Conservation (phyloP, 1,140 invertebrate species). For the Zaprionus ornatus region DNA sequence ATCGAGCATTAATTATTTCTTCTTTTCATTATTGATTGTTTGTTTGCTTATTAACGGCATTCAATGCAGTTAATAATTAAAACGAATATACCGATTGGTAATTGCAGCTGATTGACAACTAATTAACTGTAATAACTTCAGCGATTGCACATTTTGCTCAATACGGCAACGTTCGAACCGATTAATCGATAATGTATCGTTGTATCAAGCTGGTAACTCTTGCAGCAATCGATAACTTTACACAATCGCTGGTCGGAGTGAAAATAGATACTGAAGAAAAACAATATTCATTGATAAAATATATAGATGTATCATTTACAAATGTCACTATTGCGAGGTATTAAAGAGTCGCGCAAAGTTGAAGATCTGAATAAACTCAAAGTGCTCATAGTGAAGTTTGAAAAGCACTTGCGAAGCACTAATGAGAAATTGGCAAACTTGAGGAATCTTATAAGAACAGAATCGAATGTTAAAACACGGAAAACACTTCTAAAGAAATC, state of each 20-base stretch:
- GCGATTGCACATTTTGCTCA: background rate
- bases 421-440: constrained; percentile 23
- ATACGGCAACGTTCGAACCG: constrained; percentile 21
- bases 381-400: constrained; percentile 1
- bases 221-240: constrained; percentile 9
- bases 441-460: constrained; percentile 9
- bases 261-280: background rate
- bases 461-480: constrained; percentile 5
- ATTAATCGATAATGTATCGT: constrained; percentile 28
- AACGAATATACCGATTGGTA: background rate
- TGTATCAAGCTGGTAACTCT: constrained; percentile 10
- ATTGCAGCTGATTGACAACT: background rate
- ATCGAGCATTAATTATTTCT: background rate
- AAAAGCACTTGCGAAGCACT: constrained; percentile 2
- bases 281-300: background rate
- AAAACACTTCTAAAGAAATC: constrained; percentile 14
- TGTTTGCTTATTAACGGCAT: background rate
- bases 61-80: background rate
- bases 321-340: background rate
- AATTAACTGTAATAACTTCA: background rate
- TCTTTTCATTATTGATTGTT: background rate
- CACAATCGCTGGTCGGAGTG: background rate
- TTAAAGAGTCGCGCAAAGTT: background rate
- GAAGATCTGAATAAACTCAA: background rate
- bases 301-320: constrained; percentile 5